Evolutionary conservation across 2,888 invertebrate species (phyloP).

Genomic region (Acleris cristana): DNA sequence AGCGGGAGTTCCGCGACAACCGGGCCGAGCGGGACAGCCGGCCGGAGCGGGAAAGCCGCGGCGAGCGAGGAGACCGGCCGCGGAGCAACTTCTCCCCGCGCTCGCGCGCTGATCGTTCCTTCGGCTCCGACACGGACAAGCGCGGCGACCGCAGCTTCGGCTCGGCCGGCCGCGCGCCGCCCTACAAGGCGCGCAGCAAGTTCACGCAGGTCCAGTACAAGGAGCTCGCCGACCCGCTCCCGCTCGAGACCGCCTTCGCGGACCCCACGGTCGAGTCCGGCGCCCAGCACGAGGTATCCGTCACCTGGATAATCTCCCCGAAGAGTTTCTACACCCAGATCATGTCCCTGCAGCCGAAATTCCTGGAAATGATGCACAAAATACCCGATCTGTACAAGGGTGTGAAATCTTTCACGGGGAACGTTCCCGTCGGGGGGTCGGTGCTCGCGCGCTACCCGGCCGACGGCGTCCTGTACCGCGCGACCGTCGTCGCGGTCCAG

Average conservation of each 20-base stretch:
- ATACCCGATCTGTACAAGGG: constrained; percentile 87
- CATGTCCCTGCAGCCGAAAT: constrained; percentile 77
- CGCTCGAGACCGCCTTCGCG: constrained; percentile 75
- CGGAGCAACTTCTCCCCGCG: constrained; percentile 68
- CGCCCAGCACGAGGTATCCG: constrained; percentile 82
- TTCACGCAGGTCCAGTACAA: constrained; percentile 68
- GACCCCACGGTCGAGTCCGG: constrained; percentile 77
- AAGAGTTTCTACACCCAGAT: constrained; percentile 88
- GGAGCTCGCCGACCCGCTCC: constrained; percentile 72
- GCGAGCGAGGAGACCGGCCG: constrained; percentile 52
- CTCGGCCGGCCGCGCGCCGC: constrained; percentile 59
- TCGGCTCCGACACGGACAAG: constrained; percentile 59
- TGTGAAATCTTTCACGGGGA: constrained; percentile 66
- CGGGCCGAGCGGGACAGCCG: constrained; percentile 44
- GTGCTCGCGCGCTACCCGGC: constrained; percentile 88
- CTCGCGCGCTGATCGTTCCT: constrained; percentile 62
- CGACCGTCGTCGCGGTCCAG: constrained; percentile 84
- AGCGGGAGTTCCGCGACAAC: constrained; percentile 50
- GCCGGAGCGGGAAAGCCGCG: constrained; percentile 44
- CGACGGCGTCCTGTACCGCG: constrained; percentile 89
- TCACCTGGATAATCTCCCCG: constrained; percentile 91
- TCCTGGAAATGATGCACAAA: constrained; percentile 87
- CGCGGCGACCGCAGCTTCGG: constrained; percentile 62
- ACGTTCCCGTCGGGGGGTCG: constrained; percentile 83
- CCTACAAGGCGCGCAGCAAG: constrained; percentile 62